Conservation (phyloP, 1,140 invertebrate genomes). For the Eueides isabella region DNA sequence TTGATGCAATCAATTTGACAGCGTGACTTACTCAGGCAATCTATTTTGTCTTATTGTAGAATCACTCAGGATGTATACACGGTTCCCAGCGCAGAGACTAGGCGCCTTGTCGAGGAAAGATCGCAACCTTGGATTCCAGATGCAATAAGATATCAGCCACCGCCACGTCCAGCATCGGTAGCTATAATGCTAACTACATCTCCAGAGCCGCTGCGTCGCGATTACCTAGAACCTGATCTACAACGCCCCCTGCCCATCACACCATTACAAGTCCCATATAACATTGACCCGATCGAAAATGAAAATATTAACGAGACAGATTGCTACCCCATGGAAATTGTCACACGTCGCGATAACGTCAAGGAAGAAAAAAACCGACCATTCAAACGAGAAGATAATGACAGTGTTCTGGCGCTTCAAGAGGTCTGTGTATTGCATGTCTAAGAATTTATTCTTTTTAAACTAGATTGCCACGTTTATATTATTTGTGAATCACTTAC, state of each 20-base stretch:
- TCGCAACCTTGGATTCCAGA: neutral
- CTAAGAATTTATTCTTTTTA: neutral
- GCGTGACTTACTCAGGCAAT: neutral
- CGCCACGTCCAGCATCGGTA: neutral
- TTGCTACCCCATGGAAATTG: neutral
- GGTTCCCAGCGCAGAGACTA: neutral
- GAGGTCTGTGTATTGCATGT: conserved; percentile 11
- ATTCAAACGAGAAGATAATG: neutral
- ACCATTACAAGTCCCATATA: neutral
- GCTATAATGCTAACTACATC: neutral
- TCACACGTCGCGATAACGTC: neutral
- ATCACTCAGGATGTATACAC: neutral
- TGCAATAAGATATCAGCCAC: neutral
- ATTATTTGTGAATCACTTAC: neutral
- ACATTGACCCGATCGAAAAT: neutral
- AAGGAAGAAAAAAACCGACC: neutral
- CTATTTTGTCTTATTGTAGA: neutral
- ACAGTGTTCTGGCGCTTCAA: neutral
- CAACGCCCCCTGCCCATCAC: neutral
- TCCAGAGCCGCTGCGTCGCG: neutral
- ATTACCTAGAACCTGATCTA: neutral
- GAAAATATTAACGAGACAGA: neutral
- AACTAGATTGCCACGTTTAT: neutral
- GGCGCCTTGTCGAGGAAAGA: neutral
- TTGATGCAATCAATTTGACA: too few relatives aligned